Percentiles rank a stretch among this genome's conserved stretches.
phyloP scores from a whole-genome alignment of 2,113 vertebrate genomes.

The Myxocyprinus asiaticus region DNA sequence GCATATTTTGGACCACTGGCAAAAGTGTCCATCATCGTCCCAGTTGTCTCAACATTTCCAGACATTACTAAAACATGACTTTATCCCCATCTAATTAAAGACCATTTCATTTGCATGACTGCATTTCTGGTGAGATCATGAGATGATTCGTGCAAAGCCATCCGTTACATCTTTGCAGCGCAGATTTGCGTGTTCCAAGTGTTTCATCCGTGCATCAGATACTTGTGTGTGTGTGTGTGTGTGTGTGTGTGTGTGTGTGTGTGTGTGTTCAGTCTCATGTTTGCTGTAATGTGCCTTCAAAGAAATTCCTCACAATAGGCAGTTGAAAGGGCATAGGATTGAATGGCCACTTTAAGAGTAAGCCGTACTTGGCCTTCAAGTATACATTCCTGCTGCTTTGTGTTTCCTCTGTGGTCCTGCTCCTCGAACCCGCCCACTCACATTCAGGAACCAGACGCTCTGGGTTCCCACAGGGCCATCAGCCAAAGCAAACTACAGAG shows the following conservation, averaged over 20 bases:
- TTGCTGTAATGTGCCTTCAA: conserved; percentile 64
- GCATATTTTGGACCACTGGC: not conserved
- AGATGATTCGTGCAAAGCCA: not conserved
- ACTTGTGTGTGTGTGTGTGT: conserved; percentile 69
- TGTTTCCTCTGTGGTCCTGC: conserved; percentile 77
- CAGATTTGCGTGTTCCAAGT: not conserved
- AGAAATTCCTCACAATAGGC: conserved; percentile 74
- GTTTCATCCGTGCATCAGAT: conserved; percentile 65
- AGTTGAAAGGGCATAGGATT: conserved; percentile 76
- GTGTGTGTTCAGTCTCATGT: too few species aligned
- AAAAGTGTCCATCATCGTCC: not conserved
- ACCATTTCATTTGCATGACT: not conserved
- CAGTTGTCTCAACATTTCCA: too few species aligned
- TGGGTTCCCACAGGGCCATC: conserved; percentile 76
- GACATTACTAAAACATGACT: not conserved
- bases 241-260: too few species aligned
- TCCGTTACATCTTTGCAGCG: not conserved
- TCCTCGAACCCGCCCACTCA: conserved; percentile 57
- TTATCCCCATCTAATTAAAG: not conserved
- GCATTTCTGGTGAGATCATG: too few species aligned
- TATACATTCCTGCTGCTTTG: conserved; percentile 76
- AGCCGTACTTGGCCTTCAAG: conserved; percentile 79
- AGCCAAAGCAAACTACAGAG: conserved; percentile 75
- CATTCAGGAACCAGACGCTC: conserved; percentile 56
- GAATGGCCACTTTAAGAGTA: conserved; percentile 75